These are phyloP conservation scores for Amphiprion percula DNA, from an alignment of 2,113 vertebrate genomes.

Conservation along the genomic window DNA sequence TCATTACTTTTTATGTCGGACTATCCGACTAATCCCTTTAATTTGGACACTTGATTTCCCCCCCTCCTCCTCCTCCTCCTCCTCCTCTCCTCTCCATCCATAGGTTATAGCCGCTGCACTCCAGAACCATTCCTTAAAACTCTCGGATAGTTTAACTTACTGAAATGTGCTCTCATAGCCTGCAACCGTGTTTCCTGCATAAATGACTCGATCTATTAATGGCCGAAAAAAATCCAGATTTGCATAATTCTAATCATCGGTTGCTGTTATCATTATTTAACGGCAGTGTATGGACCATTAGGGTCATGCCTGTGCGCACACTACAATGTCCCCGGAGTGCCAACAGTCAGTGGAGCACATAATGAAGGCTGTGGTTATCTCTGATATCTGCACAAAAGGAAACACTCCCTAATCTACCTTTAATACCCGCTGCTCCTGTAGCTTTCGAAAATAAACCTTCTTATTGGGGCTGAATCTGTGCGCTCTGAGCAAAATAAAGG, in stretches of 20 bases:
- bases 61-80: too few species aligned
- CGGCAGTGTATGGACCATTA: slow-evolving; percentile 75
- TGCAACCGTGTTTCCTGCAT: slow-evolving; percentile 41
- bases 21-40: slow-evolving; percentile 80
- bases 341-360: slow-evolving; percentile 79
- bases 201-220: slow-evolving; percentile 64
- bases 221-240: slow-evolving; percentile 67
- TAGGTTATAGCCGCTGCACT: slow-evolving; percentile 27
- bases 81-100: slow-evolving; percentile 28
- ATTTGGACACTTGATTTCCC: slow-evolving; percentile 74
- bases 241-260: slow-evolving; percentile 79
- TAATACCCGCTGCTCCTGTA: slow-evolving; percentile 67
- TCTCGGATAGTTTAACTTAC: slow-evolving; percentile 43
- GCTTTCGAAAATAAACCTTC: slow-evolving; percentile 54
- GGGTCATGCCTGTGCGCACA: slow-evolving; percentile 76
- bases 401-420: slow-evolving; percentile 80
- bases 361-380: slow-evolving; percentile 80
- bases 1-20: slow-evolving; percentile 85
- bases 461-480: slow-evolving; percentile 62
- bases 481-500: slow-evolving; percentile 55
- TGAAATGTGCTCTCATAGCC: slow-evolving; percentile 39
- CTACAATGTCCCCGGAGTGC: slow-evolving; percentile 78
- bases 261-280: slow-evolving; percentile 81
- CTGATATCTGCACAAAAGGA: slow-evolving; percentile 79
- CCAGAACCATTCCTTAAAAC: slow-evolving; percentile 26